phyloP scores from a whole-genome alignment of 2,113 vertebrate species.

The Puffinus mauretanicus region DNA sequence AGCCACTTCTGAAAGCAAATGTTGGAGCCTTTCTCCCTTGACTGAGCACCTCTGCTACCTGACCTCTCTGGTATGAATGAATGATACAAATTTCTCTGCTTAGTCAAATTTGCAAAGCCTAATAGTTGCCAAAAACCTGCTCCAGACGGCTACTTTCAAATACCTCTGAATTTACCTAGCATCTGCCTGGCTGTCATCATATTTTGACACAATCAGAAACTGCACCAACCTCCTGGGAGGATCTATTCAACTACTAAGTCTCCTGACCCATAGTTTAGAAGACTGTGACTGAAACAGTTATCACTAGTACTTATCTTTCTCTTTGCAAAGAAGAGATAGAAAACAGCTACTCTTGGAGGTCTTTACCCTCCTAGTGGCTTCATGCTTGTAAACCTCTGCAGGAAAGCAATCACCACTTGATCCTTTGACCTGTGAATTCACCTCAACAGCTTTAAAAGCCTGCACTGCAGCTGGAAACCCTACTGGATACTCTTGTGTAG shows the following conservation, averaged over 20 bases:
- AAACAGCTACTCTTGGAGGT: neutral
- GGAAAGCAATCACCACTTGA: neutral
- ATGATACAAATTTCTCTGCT: neutral
- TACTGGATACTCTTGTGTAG: neutral
- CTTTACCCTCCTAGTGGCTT: neutral
- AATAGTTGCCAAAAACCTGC: neutral
- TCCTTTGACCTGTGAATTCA: neutral
- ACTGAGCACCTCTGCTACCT: neutral
- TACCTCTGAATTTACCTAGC: neutral
- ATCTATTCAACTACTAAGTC: neutral
- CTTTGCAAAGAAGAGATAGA: neutral
- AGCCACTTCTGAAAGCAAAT: neutral
- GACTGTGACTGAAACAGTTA: neutral
- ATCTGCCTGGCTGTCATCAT: neutral
- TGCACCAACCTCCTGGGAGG: neutral
- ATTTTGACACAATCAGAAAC: neutral
- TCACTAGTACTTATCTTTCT: neutral
- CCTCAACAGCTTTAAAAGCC: constrained; percentile 4
- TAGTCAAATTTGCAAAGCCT: neutral
- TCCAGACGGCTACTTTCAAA: neutral
- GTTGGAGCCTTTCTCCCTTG: neutral
- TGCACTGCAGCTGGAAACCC: neutral
- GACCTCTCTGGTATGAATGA: neutral
- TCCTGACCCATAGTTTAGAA: neutral
- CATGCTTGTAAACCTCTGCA: neutral